Evolutionary conservation across 2,113 vertebrate genomes (phyloP).

Genomic region (Genyomyrus donnyi): DNA sequence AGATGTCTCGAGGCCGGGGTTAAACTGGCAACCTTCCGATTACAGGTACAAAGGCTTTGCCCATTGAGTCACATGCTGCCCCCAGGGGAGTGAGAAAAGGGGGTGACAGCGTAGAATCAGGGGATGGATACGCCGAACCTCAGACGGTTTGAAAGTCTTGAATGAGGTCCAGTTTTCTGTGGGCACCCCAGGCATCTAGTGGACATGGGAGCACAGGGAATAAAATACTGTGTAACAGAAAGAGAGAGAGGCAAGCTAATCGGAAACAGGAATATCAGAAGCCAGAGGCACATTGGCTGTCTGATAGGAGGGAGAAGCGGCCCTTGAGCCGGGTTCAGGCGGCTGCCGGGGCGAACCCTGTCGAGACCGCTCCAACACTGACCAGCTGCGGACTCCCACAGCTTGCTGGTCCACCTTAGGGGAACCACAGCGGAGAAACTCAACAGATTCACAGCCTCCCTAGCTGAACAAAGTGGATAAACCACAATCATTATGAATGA

Average conservation of each 20-base stretch:
- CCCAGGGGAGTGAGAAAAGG: background rate
- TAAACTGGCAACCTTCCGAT: too few relatives aligned
- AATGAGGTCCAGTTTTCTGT: background rate
- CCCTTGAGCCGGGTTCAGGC: background rate
- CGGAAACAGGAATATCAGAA: background rate
- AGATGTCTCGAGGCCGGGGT: too few relatives aligned
- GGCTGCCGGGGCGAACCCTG: slow-evolving; percentile 83
- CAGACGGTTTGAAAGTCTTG: background rate
- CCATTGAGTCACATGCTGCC: too few relatives aligned
- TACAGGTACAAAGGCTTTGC: too few relatives aligned
- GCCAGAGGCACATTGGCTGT: background rate
- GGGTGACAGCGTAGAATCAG: background rate
- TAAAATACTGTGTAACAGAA: background rate
- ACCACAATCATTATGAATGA: background rate
- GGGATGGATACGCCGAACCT: too few relatives aligned
- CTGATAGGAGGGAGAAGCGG: background rate
- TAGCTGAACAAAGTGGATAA: slow-evolving; percentile 57
- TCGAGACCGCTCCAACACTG: slow-evolving; percentile 88
- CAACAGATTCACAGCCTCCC: slow-evolving; percentile 74
- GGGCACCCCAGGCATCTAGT: background rate
- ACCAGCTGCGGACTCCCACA: slow-evolving; percentile 84
- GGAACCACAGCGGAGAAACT: slow-evolving; percentile 78
- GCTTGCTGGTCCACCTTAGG: slow-evolving; percentile 83
- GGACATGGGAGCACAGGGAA: background rate
- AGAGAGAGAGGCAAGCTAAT: background rate